Evolutionary conservation across 35 echinoderm and acorn worm species (phyloP), one percentile per base, ranked within the genome.

Genomic region (Heliocidaris tuberculata): DNA sequence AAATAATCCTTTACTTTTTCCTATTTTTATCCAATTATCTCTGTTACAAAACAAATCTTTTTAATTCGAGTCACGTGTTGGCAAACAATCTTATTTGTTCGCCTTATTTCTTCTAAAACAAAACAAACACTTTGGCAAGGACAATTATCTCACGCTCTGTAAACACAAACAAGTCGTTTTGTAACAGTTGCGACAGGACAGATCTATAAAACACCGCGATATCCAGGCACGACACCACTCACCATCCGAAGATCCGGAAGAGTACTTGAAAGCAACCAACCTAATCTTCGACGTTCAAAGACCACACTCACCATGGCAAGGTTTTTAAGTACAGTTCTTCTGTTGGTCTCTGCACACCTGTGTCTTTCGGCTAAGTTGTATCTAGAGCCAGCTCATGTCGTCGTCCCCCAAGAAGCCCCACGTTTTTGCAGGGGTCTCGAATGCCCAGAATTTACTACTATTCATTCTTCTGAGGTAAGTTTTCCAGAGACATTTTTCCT

Each of bases 391-490:
- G 17, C 17, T 70, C 15, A 21, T 65, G 15, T 65, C 5, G 24
- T n/a, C n/a, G n/a, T 19, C 60, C 19, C 60, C 17, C 60, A 27
- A 70, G 16, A 2, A 70, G 86, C 17, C 5, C 95, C 95, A 31
- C 0, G 8, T 21, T 94, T 94, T 17, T 96, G 95, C 31, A 94
- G 60, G 31, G 93, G 86, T 4, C 85, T 96, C 1, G 93, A 94
- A 7, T 96, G 95, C 59, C 95, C 95, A 32, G 47, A 70, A 49
- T 96, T 88, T 31, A 96, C 92, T 13, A 42, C 31, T 3, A 61
- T 65, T 13, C 11, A 65, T 19, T 24, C 27, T 30, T 31, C 50
- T 24, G 59, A 93, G 89, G 95, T 92, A 71, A 70, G 60, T 16
- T 70, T 16, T 70, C 17, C n/a, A n/a, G n/a, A n/a, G n/a, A n/a